Evolutionary conservation across 2,113 vertebrate genomes (phyloP).

Genomic region (Psilopogon haemacephalus): DNA sequence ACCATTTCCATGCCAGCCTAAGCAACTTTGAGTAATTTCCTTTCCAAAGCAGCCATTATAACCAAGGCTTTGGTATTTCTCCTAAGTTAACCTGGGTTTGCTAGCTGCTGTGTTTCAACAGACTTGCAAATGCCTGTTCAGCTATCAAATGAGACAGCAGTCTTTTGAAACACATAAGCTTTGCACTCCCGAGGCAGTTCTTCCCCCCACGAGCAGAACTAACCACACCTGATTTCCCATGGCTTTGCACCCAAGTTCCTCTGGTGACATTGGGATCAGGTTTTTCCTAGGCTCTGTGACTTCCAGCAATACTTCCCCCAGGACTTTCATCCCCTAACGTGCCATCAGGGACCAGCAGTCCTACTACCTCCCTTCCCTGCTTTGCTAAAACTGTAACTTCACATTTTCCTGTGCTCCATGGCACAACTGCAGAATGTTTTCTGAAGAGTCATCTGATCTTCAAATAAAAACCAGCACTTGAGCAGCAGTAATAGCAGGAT

Average conservation of each 20-base stretch:
- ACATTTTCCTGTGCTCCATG: background rate
- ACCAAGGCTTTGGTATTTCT: background rate
- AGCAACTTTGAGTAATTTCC: background rate
- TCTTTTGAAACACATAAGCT: background rate
- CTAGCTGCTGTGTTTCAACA: background rate
- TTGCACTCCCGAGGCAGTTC: background rate
- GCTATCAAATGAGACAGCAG: background rate
- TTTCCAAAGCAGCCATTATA: background rate
- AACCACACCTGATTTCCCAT: background rate
- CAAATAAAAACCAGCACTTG: background rate
- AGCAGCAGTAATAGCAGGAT: background rate
- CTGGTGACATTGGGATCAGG: background rate
- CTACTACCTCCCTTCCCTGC: background rate
- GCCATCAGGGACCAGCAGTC: background rate
- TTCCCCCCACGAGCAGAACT: background rate
- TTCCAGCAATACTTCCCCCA: background rate
- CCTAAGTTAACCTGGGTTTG: background rate
- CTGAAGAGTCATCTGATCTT: background rate
- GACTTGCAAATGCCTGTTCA: background rate
- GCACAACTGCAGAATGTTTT: background rate
- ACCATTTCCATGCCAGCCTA: background rate
- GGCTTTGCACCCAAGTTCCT: background rate
- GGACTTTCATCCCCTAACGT: fast-evolving
- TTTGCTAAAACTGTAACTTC: background rate
- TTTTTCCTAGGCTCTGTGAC: background rate